Base-by-base conservation (phyloP, 1,140 invertebrate genomes). In the Apolygus lucorum region DNA sequence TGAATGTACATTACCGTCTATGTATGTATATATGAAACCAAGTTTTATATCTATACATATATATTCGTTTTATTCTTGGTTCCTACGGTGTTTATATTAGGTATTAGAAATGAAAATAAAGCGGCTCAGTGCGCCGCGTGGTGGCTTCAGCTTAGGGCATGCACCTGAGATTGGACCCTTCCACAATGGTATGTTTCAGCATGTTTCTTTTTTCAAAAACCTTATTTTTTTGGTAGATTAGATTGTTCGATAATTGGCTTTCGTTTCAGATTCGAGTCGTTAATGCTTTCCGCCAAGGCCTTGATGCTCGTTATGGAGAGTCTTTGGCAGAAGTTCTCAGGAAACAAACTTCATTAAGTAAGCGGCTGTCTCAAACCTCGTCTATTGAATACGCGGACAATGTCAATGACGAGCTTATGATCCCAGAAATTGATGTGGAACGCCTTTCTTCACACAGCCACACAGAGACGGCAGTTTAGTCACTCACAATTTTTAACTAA, bases 281-380 rank as follows among this genome's bases (percentile, higher is more conserved):
- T 84, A 97, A 98, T 86, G 95, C 95, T 84, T 98, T 98, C 87
- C 93, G 95, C 82, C 94, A 96, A 87, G 95, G 93, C 80, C 87
- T 97, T 84, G 95, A 98, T 86, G 86, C 91, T 82, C 91, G 93
- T 78, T 92, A 91, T 79, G 89, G 90, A 79, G 94, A 96, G 82
- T 90, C 91, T 79, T 85, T 94, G 77, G 91, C 91, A 70, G 92
- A 93, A 81, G 91, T 91, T 77, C 86, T 94, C 76, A 88, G 91
- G 79, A 94, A 93, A 83, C 92, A 95, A 84, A 88, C 91, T 77
- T 92, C 90, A 77, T 84, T 93, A 72, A 90, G 86, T 79, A 94
- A 94, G 84, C 87, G 92, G 77, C 85, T 93, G 77, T 93, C 91
- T 75, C 91, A 93, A 81, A 87, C 89, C 79, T 92, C 91, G 81